Percentiles rank a stretch among this genome's conserved stretches.
phyloP scores from a whole-genome alignment of 1,140 invertebrate species.

The Drosophila tsacasi region DNA sequence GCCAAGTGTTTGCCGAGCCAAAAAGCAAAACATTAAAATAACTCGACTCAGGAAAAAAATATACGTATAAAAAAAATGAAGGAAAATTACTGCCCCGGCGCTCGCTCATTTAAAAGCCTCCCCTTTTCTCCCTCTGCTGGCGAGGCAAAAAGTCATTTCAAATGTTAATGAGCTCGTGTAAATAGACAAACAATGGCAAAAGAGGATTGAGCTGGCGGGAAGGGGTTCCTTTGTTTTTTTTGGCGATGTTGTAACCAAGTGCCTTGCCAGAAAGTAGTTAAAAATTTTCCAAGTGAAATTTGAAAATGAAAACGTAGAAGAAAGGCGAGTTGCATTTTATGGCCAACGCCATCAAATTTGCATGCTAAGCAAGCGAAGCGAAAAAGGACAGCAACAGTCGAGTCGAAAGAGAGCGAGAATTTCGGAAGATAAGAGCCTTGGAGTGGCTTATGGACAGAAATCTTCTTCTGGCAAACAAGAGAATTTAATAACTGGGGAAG shows the following conservation, averaged over 20 bases:
- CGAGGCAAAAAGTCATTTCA: constrained; percentile 79
- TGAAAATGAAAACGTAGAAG: constrained; percentile 68
- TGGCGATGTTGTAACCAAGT: constrained; percentile 27
- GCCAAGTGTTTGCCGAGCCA: constrained; percentile 59
- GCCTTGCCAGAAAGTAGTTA: constrained; percentile 71
- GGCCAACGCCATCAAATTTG: constrained; percentile 73
- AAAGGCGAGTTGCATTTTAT: constrained; percentile 64
- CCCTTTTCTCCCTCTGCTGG: background rate
- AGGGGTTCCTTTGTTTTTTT: constrained; percentile 2
- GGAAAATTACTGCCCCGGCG: constrained; percentile 15
- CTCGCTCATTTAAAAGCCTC: constrained; percentile 8
- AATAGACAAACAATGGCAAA: constrained; percentile 81
- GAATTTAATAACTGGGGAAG: constrained; percentile 34
- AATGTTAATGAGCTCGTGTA: constrained; percentile 83
- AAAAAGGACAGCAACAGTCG: constrained; percentile 28
- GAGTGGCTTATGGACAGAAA: constrained; percentile 45
- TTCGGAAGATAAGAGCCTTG: constrained; percentile 19
- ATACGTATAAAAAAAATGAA: constrained; percentile 9
- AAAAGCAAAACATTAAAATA: constrained; percentile 75
- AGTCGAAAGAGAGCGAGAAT: constrained; percentile 2
- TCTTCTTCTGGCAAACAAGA: constrained; percentile 22
- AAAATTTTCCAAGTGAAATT: constrained; percentile 79
- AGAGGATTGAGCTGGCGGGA: constrained; percentile 38
- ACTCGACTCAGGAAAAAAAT: constrained; percentile 51
- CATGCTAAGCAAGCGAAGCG: constrained; percentile 67